These are phyloP conservation scores for Arctia plantaginis DNA, from an alignment of 2,888 invertebrate genomes.

Conservation along the genomic window DNA sequence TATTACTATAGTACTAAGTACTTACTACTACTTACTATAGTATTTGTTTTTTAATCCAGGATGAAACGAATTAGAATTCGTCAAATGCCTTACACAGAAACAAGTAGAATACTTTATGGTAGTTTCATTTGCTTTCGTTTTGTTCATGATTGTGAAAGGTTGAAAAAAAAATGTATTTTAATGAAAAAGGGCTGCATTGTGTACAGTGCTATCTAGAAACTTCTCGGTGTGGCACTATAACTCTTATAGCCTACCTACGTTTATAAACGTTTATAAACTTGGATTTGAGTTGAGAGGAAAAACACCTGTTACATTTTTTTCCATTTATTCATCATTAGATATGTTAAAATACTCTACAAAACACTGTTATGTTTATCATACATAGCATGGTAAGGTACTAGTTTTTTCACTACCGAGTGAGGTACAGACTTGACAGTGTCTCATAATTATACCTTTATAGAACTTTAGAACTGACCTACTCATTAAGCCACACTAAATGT, in stretches of 20 bases:
- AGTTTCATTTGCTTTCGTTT: constrained; percentile 3
- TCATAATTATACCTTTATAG: too few species aligned
- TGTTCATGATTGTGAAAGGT: not conserved
- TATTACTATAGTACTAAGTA: too few species aligned
- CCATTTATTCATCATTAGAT: not conserved
- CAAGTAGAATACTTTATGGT: not conserved
- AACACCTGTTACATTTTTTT: not conserved
- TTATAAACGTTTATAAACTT: too few species aligned
- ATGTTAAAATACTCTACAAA: not conserved
- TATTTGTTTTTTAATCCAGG: not conserved
- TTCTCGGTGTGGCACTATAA: not conserved
- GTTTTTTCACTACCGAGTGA: too few species aligned
- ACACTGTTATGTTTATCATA: not conserved
- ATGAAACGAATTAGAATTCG: not conserved
- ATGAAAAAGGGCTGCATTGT: too few species aligned
- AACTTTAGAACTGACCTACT: too few species aligned
- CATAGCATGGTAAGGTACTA: too few species aligned
- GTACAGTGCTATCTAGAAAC: not conserved
- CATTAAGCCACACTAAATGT: too few species aligned
- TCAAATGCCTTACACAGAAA: not conserved
- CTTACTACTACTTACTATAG: too few species aligned
- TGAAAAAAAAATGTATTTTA: not conserved
- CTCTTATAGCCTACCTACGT: not conserved
- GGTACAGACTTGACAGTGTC: too few species aligned
- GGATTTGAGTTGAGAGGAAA: not conserved